A percentile compares a stretch with the other conserved stretches of the same genome.
phyloP scores from a whole-genome alignment of 2,113 vertebrate species.

The Cinclus mexicanus region DNA sequence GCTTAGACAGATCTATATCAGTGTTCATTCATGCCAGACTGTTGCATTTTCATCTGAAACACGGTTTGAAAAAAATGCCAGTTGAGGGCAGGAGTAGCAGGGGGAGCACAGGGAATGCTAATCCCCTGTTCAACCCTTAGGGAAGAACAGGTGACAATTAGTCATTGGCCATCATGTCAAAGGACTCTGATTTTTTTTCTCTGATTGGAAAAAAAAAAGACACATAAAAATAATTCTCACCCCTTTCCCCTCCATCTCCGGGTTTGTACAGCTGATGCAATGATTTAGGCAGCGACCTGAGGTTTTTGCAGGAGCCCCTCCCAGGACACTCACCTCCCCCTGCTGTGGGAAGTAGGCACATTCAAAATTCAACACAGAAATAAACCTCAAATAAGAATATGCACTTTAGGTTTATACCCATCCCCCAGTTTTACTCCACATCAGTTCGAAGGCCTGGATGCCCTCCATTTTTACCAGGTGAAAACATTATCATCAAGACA shows the following conservation, averaged over 20 bases:
- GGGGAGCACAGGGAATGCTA: not conserved
- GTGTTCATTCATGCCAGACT: conserved; percentile 50
- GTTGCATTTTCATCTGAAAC: conserved; percentile 24
- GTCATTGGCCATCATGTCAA: not conserved
- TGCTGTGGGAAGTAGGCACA: not conserved
- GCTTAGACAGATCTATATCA: conserved; percentile 45
- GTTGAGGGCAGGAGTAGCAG: not conserved
- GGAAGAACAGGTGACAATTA: not conserved
- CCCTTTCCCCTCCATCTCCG: not conserved
- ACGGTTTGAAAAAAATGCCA: not conserved
- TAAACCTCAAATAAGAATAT: not conserved
- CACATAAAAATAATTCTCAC: not conserved
- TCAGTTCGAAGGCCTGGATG: not conserved
- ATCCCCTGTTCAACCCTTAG: not conserved
- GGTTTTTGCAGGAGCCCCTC: not conserved
- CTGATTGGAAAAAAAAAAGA: not conserved
- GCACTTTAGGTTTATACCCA: not conserved
- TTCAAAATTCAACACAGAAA: not conserved
- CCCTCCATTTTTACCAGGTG: not conserved
- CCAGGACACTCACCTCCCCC: not conserved
- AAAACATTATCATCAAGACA: not conserved
- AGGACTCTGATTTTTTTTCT: not conserved
- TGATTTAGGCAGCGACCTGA: not conserved
- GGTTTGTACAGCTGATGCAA: not conserved
- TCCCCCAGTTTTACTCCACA: not conserved